Evolutionary conservation across 1,140 invertebrate genomes (phyloP).

Genomic region (Nylanderia fulva): DNA sequence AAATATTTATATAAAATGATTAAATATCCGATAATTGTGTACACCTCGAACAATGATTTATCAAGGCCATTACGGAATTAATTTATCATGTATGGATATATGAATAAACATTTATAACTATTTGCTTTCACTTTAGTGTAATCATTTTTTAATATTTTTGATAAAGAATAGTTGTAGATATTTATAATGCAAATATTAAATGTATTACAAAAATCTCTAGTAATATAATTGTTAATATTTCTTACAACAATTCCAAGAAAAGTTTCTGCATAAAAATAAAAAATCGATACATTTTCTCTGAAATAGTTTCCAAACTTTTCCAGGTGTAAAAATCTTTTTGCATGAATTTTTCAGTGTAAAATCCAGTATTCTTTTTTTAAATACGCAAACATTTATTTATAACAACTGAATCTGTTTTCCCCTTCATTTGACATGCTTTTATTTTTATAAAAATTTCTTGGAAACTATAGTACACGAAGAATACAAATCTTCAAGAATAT

Average conservation of each 20-base stretch:
- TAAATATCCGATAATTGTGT: background rate
- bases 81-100: background rate
- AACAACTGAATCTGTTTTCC: background rate
- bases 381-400: background rate
- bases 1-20: background rate
- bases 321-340: background rate
- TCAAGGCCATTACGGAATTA: background rate
- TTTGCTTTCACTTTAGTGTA: slow-evolving; percentile 7
- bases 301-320: background rate
- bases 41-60: slow-evolving; percentile 2
- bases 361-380: background rate
- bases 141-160: background rate
- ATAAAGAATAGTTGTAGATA: too few relatives aligned
- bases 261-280: background rate
- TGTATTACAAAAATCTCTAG: background rate
- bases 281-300: background rate
- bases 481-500: too few relatives aligned
- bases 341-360: background rate
- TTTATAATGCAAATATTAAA: background rate
- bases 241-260: background rate
- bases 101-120: background rate
- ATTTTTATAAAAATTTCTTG: slow-evolving; percentile 20
- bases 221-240: background rate
- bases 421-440: background rate
- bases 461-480: background rate